These are phyloP conservation scores for Hetaerina americana DNA, from an alignment of 1,140 invertebrate genomes.

Conservation along the genomic window DNA sequence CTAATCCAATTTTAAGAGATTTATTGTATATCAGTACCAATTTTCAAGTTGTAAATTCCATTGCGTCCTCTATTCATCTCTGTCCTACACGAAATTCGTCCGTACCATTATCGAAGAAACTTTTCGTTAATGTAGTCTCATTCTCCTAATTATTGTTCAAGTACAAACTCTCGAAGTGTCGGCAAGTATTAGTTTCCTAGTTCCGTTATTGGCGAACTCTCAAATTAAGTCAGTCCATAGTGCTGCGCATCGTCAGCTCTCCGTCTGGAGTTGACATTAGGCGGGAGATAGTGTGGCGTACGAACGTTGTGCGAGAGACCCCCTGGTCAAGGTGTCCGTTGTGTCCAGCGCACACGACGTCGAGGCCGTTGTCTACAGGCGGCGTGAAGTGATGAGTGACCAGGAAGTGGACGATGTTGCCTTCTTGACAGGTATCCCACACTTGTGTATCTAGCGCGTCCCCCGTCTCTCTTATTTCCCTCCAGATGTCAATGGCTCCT, in stretches of 20 bases:
- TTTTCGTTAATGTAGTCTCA: background rate
- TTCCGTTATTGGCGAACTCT: too few relatives aligned
- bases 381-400: slow-evolving; percentile 7
- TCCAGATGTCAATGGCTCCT: background rate
- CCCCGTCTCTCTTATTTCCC: background rate
- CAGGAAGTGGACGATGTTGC: background rate
- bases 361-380: slow-evolving; percentile 35
- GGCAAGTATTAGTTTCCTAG: too few relatives aligned
- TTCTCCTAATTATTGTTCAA: background rate
- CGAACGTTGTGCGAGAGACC: slow-evolving; percentile 20
- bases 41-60: background rate
- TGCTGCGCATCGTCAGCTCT: background rate
- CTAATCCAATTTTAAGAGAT: background rate
- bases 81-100: background rate
- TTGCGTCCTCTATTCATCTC: background rate
- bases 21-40: background rate
- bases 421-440: background rate
- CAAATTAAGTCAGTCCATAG: background rate
- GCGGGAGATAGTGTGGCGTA: background rate
- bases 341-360: slow-evolving; percentile 33
- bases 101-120: background rate
- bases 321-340: slow-evolving; percentile 36
- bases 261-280: background rate
- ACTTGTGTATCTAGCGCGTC: background rate
- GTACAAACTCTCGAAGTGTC: background rate